phyloP scores from a whole-genome alignment of 1,140 invertebrate species.

The Mylabris phalerata region DNA sequence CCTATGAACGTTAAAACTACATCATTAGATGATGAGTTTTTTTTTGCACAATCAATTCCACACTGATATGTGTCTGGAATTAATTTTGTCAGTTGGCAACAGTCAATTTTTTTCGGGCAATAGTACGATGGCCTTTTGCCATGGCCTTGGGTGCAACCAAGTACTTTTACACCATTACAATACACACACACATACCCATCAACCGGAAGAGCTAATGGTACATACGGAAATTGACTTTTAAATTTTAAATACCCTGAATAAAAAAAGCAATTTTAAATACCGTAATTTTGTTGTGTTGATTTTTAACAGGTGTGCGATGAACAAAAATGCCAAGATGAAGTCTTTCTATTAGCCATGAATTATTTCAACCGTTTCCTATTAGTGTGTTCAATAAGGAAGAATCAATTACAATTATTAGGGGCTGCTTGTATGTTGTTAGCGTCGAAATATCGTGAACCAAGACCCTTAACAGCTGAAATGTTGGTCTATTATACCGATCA shows the following conservation, averaged over 20 bases:
- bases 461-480: conserved; percentile 68
- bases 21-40: too few relatives aligned
- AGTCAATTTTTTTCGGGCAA: too few relatives aligned
- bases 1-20: too few relatives aligned
- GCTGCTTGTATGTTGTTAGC: conserved; percentile 83
- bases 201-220: background rate
- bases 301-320: conserved; percentile 81
- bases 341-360: conserved; percentile 84
- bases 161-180: background rate
- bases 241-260: background rate
- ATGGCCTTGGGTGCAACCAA: background rate
- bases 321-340: conserved; percentile 83
- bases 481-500: conserved; percentile 89
- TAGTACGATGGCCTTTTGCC: background rate
- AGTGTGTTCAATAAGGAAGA: conserved; percentile 68
- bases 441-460: conserved; percentile 82
- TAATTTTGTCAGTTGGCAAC: too few relatives aligned
- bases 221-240: background rate
- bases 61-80: too few relatives aligned
- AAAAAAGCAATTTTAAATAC: background rate
- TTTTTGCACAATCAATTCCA: too few relatives aligned
- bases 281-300: conserved; percentile 28
- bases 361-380: conserved; percentile 89
- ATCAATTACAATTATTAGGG: conserved; percentile 81
- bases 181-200: background rate